Evolutionary conservation across 1,140 invertebrate species (phyloP).

Genomic region (Saccostrea echinata): DNA sequence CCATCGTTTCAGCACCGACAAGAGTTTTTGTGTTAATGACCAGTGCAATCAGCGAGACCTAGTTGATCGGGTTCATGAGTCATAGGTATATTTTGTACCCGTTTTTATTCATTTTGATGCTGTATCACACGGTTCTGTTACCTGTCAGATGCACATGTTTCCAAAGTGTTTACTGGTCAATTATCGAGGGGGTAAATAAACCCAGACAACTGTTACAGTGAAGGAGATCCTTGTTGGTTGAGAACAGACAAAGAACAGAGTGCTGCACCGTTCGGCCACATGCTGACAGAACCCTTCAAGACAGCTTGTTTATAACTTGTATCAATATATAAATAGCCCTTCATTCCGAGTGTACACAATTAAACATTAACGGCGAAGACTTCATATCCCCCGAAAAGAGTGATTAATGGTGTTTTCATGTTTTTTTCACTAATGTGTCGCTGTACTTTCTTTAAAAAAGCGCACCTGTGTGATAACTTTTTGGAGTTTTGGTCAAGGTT

Average conservation of each 20-base stretch:
- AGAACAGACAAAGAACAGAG: not conserved
- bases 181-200: not conserved
- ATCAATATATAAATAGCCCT: slow-evolving; percentile 14
- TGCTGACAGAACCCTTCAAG: slow-evolving; percentile 13
- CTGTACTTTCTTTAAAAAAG: not conserved
- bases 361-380: not conserved
- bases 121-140: not conserved
- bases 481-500: slow-evolving; percentile 1
- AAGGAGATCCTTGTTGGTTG: not conserved
- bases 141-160: slow-evolving; percentile 1
- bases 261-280: not conserved
- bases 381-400: not conserved
- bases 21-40: slow-evolving; percentile 16
- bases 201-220: not conserved
- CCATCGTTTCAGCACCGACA: slow-evolving; percentile 9
- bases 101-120: not conserved
- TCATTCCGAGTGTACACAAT: slow-evolving; percentile 19
- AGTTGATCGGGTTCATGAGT: slow-evolving; percentile 9
- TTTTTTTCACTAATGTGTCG: slow-evolving; percentile 5
- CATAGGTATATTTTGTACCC: slow-evolving; percentile 2
- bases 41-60: slow-evolving; percentile 11
- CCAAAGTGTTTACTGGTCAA: slow-evolving; percentile 11
- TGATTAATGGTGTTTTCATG: slow-evolving; percentile 21
- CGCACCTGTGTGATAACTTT: slow-evolving; percentile 8
- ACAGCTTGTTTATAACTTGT: slow-evolving; percentile 23